Base-by-base conservation (phyloP, 2,888 invertebrate genomes). In the Polia nebulosa region DNA sequence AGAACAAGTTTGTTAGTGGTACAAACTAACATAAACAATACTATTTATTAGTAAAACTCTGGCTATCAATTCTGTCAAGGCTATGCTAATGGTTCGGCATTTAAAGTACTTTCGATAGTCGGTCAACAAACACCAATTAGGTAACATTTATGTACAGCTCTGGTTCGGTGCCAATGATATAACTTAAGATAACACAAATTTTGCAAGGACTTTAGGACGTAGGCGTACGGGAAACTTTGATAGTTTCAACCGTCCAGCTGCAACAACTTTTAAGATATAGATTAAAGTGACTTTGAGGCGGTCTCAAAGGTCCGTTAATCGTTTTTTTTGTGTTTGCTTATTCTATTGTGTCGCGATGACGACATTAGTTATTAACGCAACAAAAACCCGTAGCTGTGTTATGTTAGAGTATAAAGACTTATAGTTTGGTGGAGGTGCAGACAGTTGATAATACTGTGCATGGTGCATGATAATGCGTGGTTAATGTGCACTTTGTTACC, bases 401-500 rank as follows among this genome's bases (percentile, higher is more conserved):
- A 62, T 32, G 61, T 66, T 58, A 4, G 32, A 29, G 53, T 65
- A 61, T 47, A 78, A 39, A 49, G 29, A 62, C 58, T 59, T 57
- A 75, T 59, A 39, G 52, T 57, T 62, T 36, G 63, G 17, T 58
- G 36, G 34, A 70, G 59, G 41, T 72, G 58, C 67, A 71, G 69
- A 78, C 61, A 63, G 61, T 73, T 66, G 71, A 66, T 71, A 66
- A 71, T 77, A 68, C 65, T 63, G 76, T 57, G 55, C 57, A 71
- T 61, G 75, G 45, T 73, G 69, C 36, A 78, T 74, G 76, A 55
- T 76, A 74, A 80, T 75, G 72, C 64, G 56, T 62, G 52, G 44
- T 68, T 59, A 58, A 61, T 72, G 67, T 72, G 55, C 71, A 77
- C 51, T 69, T 57, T 49, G 56, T 85, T 92, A 95, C 94, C 94